Base-by-base conservation (phyloP, 1,140 invertebrate species). In the Tigriopus japonicus region DNA sequence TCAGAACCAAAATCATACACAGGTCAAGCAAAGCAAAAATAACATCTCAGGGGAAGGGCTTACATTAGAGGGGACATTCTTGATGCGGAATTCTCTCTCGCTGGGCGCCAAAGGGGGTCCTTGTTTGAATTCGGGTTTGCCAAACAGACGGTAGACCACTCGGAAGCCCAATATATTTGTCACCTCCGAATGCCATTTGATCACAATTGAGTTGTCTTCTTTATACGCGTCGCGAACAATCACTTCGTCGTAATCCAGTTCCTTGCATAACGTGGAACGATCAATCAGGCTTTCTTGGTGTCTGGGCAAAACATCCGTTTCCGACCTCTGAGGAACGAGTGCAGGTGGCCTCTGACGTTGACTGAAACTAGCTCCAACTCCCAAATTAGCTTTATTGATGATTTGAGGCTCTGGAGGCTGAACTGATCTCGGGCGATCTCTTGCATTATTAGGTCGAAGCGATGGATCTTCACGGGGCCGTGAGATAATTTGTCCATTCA, bases 11-110 rank as follows among this genome's bases (percentile, higher is more conserved):
- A 10, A 51, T 51, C 21, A 17, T 51, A 51, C 15, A 51, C 15
- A 3, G 3, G 28, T 9, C 28, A 35, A 5, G 28, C 9, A 9
- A 35, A 35, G 3, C 1, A 19, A 45, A 52, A 52, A 1, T 17
- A 2, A 60, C 15, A 7, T 55, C 53, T 58, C 15, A 6, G 52
- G 62, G 55, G n/a, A n/a, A 35, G 23, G 28, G 51, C 68, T 72
- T 71, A 86, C 85, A 76, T 86, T 84, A 5, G 82, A 78, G 0
- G 88, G 88, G 54, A 92, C 86, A 68, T 89, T 90, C 72, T 87
- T 89, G 52, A 91, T 88, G 71, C 85, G 88, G 67, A 91, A 91
- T 71, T 91, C 86, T 64, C 86, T 73, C 71, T 90, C 86, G 62
- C 83, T 86, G 0, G 86, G 81, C 69, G 88, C 86, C 41, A 93